Percentiles rank a stretch among this genome's conserved stretches.
These are phyloP conservation scores for Neoarius graeffei DNA, from an alignment of 2,113 vertebrate genomes.

Conservation along the genomic window DNA sequence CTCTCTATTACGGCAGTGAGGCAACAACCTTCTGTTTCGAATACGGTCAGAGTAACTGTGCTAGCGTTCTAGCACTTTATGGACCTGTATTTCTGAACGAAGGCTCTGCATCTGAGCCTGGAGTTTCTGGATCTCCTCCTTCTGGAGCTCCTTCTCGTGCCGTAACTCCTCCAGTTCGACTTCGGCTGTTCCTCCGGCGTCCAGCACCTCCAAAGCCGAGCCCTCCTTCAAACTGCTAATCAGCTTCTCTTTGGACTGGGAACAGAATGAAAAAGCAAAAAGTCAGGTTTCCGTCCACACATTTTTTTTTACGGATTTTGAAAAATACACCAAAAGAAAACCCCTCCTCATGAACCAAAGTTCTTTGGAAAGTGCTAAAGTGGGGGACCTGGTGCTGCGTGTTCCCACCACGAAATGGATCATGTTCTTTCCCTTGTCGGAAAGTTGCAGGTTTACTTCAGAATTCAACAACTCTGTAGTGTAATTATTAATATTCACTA, in stretches of 20 bases:
- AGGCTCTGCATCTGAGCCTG: constrained; percentile 86
- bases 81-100: constrained; percentile 85
- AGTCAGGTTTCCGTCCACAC: not conserved
- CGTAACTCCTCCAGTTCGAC: constrained; percentile 92
- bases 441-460: not conserved
- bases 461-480: not conserved
- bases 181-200: constrained; percentile 73
- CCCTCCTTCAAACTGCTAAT: constrained; percentile 98
- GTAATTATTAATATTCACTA: not conserved
- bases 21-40: too few species aligned
- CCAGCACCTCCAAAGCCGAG: constrained; percentile 88
- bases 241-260: constrained; percentile 96
- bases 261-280: not conserved
- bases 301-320: not conserved
- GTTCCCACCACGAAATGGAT: not conserved
- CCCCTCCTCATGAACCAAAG: not conserved
- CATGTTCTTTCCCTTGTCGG: not conserved
- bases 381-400: not conserved
- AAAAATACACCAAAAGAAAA: not conserved
- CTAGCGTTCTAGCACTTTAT: not conserved
- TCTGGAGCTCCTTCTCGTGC: constrained; percentile 90
- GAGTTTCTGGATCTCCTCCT: constrained; percentile 90
- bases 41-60: too few species aligned
- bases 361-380: not conserved
- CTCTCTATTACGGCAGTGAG: too few species aligned